Conservation (phyloP, 2,113 vertebrate species). For the Ornithorhynchus anatinus region DNA sequence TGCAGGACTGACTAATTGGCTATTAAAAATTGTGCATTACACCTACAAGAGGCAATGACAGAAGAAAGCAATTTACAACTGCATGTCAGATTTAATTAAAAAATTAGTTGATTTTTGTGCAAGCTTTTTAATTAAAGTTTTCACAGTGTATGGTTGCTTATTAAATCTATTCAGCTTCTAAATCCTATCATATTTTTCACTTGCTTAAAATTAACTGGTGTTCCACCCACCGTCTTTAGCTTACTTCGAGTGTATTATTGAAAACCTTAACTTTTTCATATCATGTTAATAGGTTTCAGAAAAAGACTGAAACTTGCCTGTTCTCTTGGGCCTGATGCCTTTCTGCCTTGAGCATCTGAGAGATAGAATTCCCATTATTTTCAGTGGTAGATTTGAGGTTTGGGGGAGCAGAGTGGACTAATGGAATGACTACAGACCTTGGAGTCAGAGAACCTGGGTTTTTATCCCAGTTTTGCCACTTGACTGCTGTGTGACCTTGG, state of each 20-base stretch:
- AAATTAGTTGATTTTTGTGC: slow-evolving; percentile 15
- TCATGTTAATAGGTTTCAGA: neutral
- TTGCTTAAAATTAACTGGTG: neutral
- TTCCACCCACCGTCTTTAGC: accelerated
- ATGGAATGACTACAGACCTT: no score
- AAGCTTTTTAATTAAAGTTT: slow-evolving; percentile 52
- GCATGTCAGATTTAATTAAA: slow-evolving; percentile 48
- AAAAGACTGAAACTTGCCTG: neutral
- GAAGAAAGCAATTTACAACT: slow-evolving; percentile 28
- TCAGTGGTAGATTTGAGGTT: no score
- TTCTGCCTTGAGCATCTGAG: no score
- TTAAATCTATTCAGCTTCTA: slow-evolving; percentile 10
- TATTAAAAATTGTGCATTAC: slow-evolving; percentile 43
- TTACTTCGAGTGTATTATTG: neutral
- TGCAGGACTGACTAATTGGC: slow-evolving; percentile 36
- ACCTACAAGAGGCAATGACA: slow-evolving; percentile 30
- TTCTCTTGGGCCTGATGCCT: no score
- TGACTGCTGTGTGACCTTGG: no score
- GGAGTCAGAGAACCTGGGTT: no score
- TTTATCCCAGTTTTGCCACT: no score
- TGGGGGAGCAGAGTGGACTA: no score
- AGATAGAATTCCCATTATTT: no score
- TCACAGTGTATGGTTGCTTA: neutral
- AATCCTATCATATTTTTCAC: neutral
- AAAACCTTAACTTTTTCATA: neutral